A percentile compares a stretch with the other conserved stretches of the same genome.
Conservation (phyloP, 2,797 vertebrate genomes). For the Hephaestus fuliginosus region DNA sequence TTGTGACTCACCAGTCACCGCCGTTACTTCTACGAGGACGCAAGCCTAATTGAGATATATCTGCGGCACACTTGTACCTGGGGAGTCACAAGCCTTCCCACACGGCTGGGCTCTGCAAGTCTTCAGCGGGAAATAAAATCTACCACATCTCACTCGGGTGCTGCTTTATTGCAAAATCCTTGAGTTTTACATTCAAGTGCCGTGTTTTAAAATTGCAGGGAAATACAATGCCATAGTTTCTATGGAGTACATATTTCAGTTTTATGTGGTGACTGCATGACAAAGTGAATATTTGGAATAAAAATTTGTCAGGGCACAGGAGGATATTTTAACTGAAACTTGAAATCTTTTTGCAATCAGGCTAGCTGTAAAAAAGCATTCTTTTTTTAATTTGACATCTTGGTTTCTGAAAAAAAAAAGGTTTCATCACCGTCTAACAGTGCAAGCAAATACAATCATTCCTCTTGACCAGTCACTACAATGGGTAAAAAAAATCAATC, state of each 20-base stretch:
- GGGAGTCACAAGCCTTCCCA: constrained; percentile 38
- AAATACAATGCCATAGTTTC: constrained; percentile 15
- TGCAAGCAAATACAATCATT: background rate
- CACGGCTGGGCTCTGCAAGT: background rate
- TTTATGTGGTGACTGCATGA: background rate
- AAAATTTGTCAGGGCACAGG: constrained; percentile 1
- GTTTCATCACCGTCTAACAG: background rate
- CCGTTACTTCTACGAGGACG: constrained; percentile 32
- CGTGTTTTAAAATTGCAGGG: background rate
- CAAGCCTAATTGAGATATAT: constrained; percentile 57
- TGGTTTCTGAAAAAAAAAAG: background rate
- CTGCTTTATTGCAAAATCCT: constrained; percentile 11
- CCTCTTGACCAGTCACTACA: background rate
- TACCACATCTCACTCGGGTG: background rate
- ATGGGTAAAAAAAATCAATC: background rate
- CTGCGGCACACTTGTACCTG: constrained; percentile 34
- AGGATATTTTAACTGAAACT: constrained; percentile 1
- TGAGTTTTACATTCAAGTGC: constrained; percentile 11
- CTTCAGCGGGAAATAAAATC: constrained; percentile 27
- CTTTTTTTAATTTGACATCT: background rate
- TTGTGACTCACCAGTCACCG: constrained; percentile 67
- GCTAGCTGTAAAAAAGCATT: background rate
- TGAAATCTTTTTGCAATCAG: background rate
- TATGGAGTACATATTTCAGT: background rate
- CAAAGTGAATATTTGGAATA: constrained; percentile 20